Evolutionary conservation across 2,888 invertebrate genomes (phyloP).

Genomic region (Drosophila peninsularis): DNA sequence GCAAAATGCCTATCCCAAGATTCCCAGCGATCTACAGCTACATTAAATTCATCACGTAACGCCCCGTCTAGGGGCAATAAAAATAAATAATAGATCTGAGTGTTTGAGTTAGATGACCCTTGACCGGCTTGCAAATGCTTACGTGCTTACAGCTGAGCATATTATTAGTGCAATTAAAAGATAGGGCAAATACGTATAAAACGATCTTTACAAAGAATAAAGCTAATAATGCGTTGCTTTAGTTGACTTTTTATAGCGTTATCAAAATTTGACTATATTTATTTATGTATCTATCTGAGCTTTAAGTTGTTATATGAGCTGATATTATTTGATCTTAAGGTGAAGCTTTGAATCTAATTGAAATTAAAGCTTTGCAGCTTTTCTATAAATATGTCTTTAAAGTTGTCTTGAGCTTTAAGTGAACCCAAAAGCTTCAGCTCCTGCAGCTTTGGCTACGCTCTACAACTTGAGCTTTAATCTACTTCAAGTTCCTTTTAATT

Average conservation of each 20-base stretch:
- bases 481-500: background rate
- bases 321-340: too few relatives aligned
- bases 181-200: background rate
- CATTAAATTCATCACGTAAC: constrained; percentile 1
- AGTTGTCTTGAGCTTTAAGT: background rate
- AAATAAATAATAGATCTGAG: constrained; percentile 7
- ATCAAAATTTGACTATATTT: too few relatives aligned
- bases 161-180: background rate
- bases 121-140: background rate
- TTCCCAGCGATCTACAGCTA: background rate
- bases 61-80: background rate
- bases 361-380: background rate
- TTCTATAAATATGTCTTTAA: too few relatives aligned
- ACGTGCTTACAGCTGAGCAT: background rate
- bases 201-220: background rate
- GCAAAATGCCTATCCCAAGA: background rate
- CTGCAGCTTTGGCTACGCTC: background rate
- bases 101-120: background rate
- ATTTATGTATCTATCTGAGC: too few relatives aligned
- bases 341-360: too few relatives aligned
- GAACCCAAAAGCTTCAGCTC: background rate
- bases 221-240: background rate
- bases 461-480: background rate
- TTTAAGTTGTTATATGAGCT: background rate
- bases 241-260: background rate